Evolutionary conservation across 2,888 invertebrate genomes (phyloP).

Genomic region (Microctonus aethiopoides): DNA sequence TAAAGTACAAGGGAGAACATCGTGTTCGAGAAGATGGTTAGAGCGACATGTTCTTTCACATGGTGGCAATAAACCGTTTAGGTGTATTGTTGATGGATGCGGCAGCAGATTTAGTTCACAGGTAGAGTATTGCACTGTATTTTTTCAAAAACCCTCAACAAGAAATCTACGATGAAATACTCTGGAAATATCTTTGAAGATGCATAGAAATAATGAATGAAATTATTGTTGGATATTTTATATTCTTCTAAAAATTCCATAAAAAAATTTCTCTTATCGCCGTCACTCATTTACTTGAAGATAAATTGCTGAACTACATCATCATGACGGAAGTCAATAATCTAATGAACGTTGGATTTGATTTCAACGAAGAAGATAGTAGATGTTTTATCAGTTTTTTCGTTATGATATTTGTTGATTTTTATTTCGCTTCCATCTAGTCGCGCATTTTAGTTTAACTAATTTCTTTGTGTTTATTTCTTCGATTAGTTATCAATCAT

Average conservation of each 20-base stretch:
- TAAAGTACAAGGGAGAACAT: constrained; percentile 92
- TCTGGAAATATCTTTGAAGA: not conserved
- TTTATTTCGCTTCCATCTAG: not conserved
- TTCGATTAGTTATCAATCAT: not conserved
- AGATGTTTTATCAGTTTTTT: constrained; percentile 6
- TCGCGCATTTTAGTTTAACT: not conserved
- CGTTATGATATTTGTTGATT: not conserved
- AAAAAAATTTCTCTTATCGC: not conserved
- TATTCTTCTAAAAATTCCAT: not conserved
- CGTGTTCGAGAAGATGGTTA: constrained; percentile 92
- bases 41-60: constrained; percentile 92
- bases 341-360: not conserved
- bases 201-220: not conserved
- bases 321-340: not conserved
- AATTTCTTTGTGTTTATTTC: not conserved
- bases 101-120: constrained; percentile 88
- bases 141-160: not conserved
- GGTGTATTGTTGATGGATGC: constrained; percentile 95
- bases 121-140: constrained; percentile 69
- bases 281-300: not conserved
- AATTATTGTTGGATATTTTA: not conserved
- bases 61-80: constrained; percentile 91
- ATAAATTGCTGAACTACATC: not conserved
- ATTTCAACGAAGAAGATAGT: not conserved
- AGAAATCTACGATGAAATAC: not conserved